Evolutionary conservation across 2,888 invertebrate species (phyloP).

Genomic region (Sinelater perroti): DNA sequence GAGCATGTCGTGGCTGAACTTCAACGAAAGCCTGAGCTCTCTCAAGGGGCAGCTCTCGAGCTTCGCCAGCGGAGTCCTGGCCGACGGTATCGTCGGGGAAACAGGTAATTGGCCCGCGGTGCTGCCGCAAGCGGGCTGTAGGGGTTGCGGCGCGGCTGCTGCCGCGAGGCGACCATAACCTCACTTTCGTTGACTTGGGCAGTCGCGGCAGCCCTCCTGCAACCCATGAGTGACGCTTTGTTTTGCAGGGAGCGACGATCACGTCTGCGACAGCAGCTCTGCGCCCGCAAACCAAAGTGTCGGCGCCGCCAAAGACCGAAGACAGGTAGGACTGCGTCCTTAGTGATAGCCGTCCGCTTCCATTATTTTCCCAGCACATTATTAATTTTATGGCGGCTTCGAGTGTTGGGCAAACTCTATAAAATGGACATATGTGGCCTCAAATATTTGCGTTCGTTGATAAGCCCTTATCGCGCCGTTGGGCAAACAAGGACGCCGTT

Average conservation of each 20-base stretch:
- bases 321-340: too few relatives aligned
- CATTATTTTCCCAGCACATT: too few relatives aligned
- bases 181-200: too few relatives aligned
- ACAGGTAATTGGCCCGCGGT: slow-evolving; percentile 16
- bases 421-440: slow-evolving; percentile 1
- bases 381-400: too few relatives aligned
- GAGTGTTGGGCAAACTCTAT: slow-evolving; percentile 29
- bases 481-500: slow-evolving; percentile 10
- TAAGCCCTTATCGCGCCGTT: slow-evolving; percentile 17
- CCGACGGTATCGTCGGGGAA: slow-evolving; percentile 68
- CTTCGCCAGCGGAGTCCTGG: slow-evolving; percentile 88
- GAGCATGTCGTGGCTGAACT: slow-evolving; percentile 75
- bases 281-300: too few relatives aligned
- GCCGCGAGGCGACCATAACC: slow-evolving; percentile 12
- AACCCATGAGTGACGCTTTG: too few relatives aligned
- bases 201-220: too few relatives aligned
- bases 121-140: too few relatives aligned
- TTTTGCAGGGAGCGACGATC: too few relatives aligned
- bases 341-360: too few relatives aligned
- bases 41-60: slow-evolving; percentile 88
- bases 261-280: too few relatives aligned
- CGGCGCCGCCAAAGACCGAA: too few relatives aligned
- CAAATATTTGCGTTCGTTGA: slow-evolving; percentile 24
- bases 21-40: slow-evolving; percentile 72
- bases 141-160: neutral